phyloP scores from a whole-genome alignment of 2,888 invertebrate species.

The Xestia rhomboidea region DNA sequence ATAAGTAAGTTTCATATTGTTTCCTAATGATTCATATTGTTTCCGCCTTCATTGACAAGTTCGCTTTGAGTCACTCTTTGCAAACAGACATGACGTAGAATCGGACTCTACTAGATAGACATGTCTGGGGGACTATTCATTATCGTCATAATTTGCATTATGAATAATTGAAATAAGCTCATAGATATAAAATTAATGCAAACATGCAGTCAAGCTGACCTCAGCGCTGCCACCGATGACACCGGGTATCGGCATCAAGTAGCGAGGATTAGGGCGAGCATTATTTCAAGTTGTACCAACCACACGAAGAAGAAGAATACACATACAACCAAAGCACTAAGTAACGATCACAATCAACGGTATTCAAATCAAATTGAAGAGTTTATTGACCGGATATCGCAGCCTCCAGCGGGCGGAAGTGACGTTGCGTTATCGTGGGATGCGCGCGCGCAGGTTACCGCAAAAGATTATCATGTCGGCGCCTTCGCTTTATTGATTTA shows the following conservation, averaged over 20 bases:
- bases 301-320: neutral
- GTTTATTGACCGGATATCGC: slow-evolving; percentile 78
- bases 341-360: slow-evolving; percentile 29
- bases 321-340: slow-evolving; percentile 5
- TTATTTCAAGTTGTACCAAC: neutral
- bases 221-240: neutral
- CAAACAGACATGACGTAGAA: slow-evolving; percentile 6
- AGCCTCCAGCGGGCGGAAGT: slow-evolving; percentile 76
- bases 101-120: neutral
- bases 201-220: neutral
- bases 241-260: neutral
- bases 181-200: neutral
- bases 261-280: neutral
- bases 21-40: slow-evolving; percentile 37
- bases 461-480: slow-evolving; percentile 57
- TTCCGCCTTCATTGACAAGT: slow-evolving; percentile 22
- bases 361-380: slow-evolving; percentile 62
- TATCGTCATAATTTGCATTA: neutral
- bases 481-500: slow-evolving; percentile 51
- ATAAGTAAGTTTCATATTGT: neutral
- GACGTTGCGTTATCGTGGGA: slow-evolving; percentile 72
- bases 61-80: slow-evolving; percentile 45
- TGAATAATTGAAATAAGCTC: slow-evolving; percentile 1
- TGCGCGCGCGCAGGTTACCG: slow-evolving; percentile 68
- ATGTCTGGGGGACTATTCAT: slow-evolving; percentile 9